These are phyloP conservation scores for Canis aureus DNA, from an alignment of 2,113 vertebrate genomes.

Conservation along the genomic window DNA sequence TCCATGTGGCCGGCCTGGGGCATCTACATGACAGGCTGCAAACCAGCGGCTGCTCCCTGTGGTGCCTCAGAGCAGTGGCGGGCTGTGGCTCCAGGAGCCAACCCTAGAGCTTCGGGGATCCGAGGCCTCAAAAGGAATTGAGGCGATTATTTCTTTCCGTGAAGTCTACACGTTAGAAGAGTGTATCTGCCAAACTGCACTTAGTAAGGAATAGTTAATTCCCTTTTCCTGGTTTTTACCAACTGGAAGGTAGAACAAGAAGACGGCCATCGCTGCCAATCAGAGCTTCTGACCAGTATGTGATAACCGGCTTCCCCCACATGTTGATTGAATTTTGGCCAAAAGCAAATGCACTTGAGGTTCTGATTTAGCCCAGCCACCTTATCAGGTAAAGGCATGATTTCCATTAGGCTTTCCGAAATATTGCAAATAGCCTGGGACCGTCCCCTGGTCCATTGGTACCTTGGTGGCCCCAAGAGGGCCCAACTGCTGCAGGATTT, in stretches of 20 bases:
- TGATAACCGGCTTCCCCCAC: conserved; percentile 48
- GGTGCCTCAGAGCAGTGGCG: background rate
- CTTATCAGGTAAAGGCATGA: conserved; percentile 72
- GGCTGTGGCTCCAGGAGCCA: background rate
- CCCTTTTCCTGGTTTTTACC: conserved; percentile 52
- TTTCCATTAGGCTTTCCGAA: conserved; percentile 70
- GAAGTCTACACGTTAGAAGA: background rate
- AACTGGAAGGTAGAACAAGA: conserved; percentile 58
- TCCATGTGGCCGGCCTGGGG: background rate
- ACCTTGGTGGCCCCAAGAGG: background rate
- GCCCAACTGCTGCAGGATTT: background rate
- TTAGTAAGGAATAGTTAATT: conserved; percentile 61
- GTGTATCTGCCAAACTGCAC: background rate
- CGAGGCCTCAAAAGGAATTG: conserved; percentile 29
- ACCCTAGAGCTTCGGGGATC: background rate
- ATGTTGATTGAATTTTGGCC: conserved; percentile 57
- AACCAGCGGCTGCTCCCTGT: background rate
- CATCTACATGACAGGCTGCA: background rate
- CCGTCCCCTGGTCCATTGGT: background rate
- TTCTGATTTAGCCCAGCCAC: conserved; percentile 66
- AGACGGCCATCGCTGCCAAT: conserved; percentile 60
- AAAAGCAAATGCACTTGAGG: conserved; percentile 70
- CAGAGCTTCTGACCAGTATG: conserved; percentile 66
- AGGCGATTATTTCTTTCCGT: conserved; percentile 22
- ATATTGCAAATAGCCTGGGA: conserved; percentile 48